These are phyloP conservation scores for Polydrusus cervinus DNA, from an alignment of 2,888 invertebrate species.

Conservation along the genomic window DNA sequence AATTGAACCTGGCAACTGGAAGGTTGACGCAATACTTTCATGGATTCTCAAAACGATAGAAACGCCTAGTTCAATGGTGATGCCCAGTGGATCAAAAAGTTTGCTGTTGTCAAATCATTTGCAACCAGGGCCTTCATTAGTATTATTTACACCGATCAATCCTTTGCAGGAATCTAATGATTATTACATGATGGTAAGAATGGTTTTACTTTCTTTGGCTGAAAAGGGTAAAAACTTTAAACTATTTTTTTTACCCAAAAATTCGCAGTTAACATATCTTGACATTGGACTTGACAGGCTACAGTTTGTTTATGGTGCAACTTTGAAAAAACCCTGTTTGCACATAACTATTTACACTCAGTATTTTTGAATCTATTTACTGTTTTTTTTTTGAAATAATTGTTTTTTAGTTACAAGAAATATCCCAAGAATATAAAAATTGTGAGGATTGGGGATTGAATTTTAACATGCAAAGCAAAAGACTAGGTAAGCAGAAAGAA, in stretches of 20 bases:
- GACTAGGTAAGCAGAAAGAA: constrained; percentile 59
- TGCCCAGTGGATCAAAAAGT: constrained; percentile 82
- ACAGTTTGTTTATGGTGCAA: too few species aligned
- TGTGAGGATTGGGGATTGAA: constrained; percentile 76
- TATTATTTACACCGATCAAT: constrained; percentile 86
- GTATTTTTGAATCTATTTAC: too few species aligned
- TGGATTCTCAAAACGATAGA: constrained; percentile 77
- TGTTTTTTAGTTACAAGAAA: constrained; percentile 77
- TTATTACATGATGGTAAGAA: constrained; percentile 80
- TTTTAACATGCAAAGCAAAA: constrained; percentile 55
- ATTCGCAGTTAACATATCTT: too few species aligned
- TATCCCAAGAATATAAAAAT: constrained; percentile 82
- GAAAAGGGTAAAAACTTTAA: too few species aligned
- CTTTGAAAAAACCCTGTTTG: too few species aligned
- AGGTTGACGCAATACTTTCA: constrained; percentile 72
- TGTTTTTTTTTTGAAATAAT: neutral
- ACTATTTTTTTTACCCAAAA: too few species aligned
- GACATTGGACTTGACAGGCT: too few species aligned
- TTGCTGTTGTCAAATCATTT: constrained; percentile 77
- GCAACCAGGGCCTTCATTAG: constrained; percentile 80
- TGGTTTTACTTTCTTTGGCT: neutral
- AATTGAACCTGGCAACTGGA: constrained; percentile 68
- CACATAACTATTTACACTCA: too few species aligned
- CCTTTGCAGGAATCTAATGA: constrained; percentile 79
- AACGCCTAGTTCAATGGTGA: constrained; percentile 79